phyloP scores from a whole-genome alignment of 2,888 invertebrate species.

The Leucophenga montana region DNA sequence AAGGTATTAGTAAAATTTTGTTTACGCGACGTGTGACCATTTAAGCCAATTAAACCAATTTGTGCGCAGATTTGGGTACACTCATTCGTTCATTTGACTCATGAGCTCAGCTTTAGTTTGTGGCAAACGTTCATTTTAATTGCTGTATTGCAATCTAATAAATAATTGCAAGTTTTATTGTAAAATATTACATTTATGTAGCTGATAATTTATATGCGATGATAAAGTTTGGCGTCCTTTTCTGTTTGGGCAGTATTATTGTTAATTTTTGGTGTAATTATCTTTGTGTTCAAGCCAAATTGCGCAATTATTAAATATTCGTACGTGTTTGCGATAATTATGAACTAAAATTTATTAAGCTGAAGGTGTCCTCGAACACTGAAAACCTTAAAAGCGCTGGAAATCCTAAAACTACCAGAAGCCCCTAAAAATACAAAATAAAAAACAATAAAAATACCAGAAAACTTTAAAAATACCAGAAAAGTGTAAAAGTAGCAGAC shows the following conservation, averaged over 20 bases:
- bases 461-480: too few species aligned
- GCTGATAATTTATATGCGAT: background rate
- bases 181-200: background rate
- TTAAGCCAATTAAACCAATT: slow-evolving; percentile 61
- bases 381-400: too few species aligned
- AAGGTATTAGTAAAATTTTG: background rate
- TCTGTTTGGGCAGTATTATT: background rate
- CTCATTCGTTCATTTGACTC: slow-evolving; percentile 1
- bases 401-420: too few species aligned
- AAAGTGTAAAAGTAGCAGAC: too few species aligned
- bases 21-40: slow-evolving; percentile 33
- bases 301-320: background rate
- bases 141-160: slow-evolving; percentile 35
- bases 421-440: too few species aligned
- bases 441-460: too few species aligned
- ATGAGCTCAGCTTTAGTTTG: too few species aligned
- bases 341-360: background rate
- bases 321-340: background rate
- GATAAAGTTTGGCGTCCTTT: background rate
- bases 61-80: slow-evolving; percentile 15
- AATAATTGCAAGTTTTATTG: slow-evolving; percentile 39
- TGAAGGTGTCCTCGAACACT: too few species aligned
- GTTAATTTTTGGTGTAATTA: slow-evolving; percentile 24
- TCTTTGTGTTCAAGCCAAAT: slow-evolving; percentile 5
- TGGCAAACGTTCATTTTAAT: slow-evolving; percentile 31